A percentile compares a stretch with the other conserved stretches of the same genome.
phyloP scores from a whole-genome alignment of 2,797 vertebrate genomes.

The Eleutherodactylus coqui region DNA sequence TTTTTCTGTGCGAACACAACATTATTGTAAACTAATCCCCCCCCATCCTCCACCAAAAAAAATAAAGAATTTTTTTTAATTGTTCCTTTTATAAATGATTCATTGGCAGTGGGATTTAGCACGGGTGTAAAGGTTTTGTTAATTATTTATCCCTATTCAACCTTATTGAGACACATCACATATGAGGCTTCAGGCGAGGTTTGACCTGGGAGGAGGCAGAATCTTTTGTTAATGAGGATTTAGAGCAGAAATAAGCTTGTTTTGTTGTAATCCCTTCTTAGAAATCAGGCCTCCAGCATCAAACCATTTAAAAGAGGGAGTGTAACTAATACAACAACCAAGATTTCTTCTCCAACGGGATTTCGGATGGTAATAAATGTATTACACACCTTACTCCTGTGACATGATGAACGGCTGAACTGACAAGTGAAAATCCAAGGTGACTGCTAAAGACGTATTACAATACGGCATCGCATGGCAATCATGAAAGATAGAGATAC shows the following conservation, averaged over 20 bases:
- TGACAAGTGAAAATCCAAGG: background rate
- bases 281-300: conserved; percentile 18
- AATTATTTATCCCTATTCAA: conserved; percentile 14
- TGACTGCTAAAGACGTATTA: background rate
- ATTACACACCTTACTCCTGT: background rate
- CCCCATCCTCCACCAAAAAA: background rate
- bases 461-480: background rate
- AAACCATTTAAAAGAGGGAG: conserved; percentile 53
- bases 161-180: background rate
- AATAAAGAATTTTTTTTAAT: too few relatives aligned
- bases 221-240: conserved; percentile 25
- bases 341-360: conserved; percentile 39
- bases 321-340: conserved; percentile 47
- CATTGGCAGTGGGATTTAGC: background rate
- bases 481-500: background rate
- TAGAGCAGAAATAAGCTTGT: conserved; percentile 23
- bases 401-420: background rate
- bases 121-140: background rate
- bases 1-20: too few relatives aligned
- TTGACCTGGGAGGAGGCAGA: conserved; percentile 26
- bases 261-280: conserved; percentile 44
- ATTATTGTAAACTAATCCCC: too few relatives aligned
- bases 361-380: conserved; percentile 20
- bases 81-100: background rate
- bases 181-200: conserved; percentile 20